Conservation (phyloP, 1,140 invertebrate species). For the Armadillidium nasatum region DNA sequence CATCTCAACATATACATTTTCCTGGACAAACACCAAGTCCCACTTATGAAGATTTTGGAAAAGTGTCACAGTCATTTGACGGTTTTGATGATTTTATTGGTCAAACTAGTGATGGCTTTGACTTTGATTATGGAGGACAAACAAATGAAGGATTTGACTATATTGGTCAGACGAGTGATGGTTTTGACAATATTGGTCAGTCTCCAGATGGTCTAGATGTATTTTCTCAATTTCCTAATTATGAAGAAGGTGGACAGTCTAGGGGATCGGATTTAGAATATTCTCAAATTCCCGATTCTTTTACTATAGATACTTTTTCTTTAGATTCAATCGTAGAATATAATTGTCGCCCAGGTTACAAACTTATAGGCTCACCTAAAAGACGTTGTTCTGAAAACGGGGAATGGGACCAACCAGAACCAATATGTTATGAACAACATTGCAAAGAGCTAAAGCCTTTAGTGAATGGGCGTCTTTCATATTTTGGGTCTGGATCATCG, state of each 20-base stretch:
- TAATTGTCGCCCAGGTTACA: conserved; percentile 39
- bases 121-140: conserved; percentile 26
- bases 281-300: background rate
- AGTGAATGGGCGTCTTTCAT: conserved; percentile 33
- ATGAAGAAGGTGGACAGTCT: too few relatives aligned
- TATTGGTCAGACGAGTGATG: conserved; percentile 17
- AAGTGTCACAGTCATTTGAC: background rate
- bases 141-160: conserved; percentile 23
- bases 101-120: conserved; percentile 22
- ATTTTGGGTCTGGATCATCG: conserved; percentile 36
- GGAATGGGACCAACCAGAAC: conserved; percentile 40
- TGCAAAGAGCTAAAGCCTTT: conserved; percentile 31
- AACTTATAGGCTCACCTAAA: conserved; percentile 32
- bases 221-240: too few relatives aligned
- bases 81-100: conserved; percentile 22
- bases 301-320: conserved; percentile 3
- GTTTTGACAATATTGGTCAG: conserved; percentile 12
- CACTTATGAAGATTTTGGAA: conserved; percentile 21
- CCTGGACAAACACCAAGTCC: background rate
- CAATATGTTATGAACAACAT: conserved; percentile 39
- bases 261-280: background rate
- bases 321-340: conserved; percentile 36
- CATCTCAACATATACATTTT: background rate
- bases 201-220: background rate
- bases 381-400: conserved; percentile 33